Conservation (phyloP, 2,888 invertebrate genomes). For the Drosophila macrospina region DNA sequence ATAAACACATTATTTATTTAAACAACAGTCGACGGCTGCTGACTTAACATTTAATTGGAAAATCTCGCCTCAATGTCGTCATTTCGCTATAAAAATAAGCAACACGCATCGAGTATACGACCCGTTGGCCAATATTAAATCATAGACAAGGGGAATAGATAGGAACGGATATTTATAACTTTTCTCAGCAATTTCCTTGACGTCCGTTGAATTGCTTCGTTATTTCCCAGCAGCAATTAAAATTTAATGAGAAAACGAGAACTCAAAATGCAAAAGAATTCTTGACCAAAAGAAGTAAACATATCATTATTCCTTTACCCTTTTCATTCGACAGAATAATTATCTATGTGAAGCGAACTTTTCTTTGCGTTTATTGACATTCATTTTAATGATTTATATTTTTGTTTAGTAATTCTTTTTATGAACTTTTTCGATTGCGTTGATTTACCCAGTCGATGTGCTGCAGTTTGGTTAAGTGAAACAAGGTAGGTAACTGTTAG, state of each 20-base stretch:
- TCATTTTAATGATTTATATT: slow-evolving; percentile 41
- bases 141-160: slow-evolving; percentile 29
- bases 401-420: slow-evolving; percentile 4
- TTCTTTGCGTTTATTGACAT: slow-evolving; percentile 41
- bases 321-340: slow-evolving; percentile 4
- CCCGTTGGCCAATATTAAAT: slow-evolving; percentile 32
- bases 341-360: background rate
- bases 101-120: slow-evolving; percentile 42
- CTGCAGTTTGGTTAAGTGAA: slow-evolving; percentile 9
- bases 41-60: slow-evolving; percentile 70
- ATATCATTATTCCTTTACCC: slow-evolving; percentile 8
- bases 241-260: slow-evolving; percentile 18
- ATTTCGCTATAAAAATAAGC: slow-evolving; percentile 71
- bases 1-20: slow-evolving; percentile 53
- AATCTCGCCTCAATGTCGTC: slow-evolving; percentile 76
- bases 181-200: slow-evolving; percentile 22
- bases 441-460: slow-evolving; percentile 7
- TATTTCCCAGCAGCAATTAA: slow-evolving; percentile 35
- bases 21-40: slow-evolving; percentile 19
- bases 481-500: slow-evolving; percentile 38
- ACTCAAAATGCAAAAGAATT: background rate
- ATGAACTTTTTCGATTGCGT: background rate
- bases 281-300: slow-evolving; percentile 6
- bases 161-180: slow-evolving; percentile 40
- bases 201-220: slow-evolving; percentile 13